These are phyloP conservation scores for Axea sp. DNA, from an alignment of 2,888 invertebrate species.

Conservation along the genomic window DNA sequence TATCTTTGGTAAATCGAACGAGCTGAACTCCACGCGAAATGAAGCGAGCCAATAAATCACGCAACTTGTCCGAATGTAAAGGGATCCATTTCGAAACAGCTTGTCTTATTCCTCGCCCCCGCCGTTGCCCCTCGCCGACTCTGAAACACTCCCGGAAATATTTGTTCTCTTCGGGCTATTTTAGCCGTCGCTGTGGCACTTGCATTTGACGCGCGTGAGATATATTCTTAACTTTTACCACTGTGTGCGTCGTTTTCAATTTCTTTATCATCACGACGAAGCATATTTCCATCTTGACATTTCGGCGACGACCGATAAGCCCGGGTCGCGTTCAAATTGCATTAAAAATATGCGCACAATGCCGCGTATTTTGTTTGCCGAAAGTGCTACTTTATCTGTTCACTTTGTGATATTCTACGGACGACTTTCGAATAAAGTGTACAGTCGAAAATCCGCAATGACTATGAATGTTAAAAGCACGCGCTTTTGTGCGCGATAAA, in stretches of 20 bases:
- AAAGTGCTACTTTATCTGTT: too few species aligned
- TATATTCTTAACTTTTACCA: slow-evolving; percentile 60
- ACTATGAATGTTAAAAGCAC: not conserved
- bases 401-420: not conserved
- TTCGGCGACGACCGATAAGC: not conserved
- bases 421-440: slow-evolving; percentile 2
- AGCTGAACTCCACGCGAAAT: slow-evolving; percentile 12
- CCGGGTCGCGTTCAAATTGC: not conserved
- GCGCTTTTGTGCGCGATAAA: not conserved
- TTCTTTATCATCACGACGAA: slow-evolving; percentile 19
- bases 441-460: slow-evolving; percentile 4
- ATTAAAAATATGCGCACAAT: not conserved
- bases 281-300: slow-evolving; percentile 14
- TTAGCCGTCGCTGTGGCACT: slow-evolving; percentile 15
- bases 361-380: not conserved
- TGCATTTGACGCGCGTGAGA: slow-evolving; percentile 63
- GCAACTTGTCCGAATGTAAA: slow-evolving; percentile 38
- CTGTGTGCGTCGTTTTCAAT: slow-evolving; percentile 41
- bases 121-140: not conserved
- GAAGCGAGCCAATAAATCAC: slow-evolving; percentile 47
- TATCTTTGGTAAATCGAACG: slow-evolving; percentile 19
- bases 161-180: slow-evolving; percentile 31
- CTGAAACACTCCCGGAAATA: not conserved
- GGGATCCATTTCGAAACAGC: slow-evolving; percentile 37
- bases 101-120: not conserved